phyloP scores from a whole-genome alignment of 2,113 vertebrate species.

The Passer montanus region DNA sequence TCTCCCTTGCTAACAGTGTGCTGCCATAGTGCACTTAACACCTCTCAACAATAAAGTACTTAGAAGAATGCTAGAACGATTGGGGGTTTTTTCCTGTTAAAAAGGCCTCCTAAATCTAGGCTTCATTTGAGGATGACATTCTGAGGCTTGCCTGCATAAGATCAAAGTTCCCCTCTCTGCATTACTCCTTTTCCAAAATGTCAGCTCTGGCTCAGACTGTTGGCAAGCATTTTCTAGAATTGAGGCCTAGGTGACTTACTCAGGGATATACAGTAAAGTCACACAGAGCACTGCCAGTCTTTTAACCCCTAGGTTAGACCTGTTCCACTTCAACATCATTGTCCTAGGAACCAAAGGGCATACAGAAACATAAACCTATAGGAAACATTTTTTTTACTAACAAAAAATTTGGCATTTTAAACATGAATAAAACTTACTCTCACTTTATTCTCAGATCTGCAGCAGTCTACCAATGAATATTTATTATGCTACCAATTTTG shows the following conservation, averaged over 20 bases:
- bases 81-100: not conserved
- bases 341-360: not conserved
- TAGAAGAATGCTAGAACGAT: not conserved
- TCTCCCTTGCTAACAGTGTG: not conserved
- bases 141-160: not conserved
- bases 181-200: not conserved
- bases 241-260: not conserved
- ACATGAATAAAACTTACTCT: not conserved
- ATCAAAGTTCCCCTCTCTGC: not conserved
- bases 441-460: not conserved
- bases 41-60: not conserved
- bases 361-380: not conserved
- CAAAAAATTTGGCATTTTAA: not conserved
- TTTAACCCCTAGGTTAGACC: not conserved
- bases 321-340: not conserved
- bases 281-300: not conserved
- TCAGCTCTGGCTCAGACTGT: not conserved
- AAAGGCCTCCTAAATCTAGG: not conserved
- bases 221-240: not conserved
- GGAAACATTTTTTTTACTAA: not conserved
- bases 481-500: not conserved
- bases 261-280: not conserved
- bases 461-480: not conserved
- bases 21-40: not conserved
- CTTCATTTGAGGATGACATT: not conserved